A percentile compares a stretch with the other conserved stretches of the same genome.
phyloP scores from a whole-genome alignment of 2,113 vertebrate species.

The Notarius lentiginosus region DNA sequence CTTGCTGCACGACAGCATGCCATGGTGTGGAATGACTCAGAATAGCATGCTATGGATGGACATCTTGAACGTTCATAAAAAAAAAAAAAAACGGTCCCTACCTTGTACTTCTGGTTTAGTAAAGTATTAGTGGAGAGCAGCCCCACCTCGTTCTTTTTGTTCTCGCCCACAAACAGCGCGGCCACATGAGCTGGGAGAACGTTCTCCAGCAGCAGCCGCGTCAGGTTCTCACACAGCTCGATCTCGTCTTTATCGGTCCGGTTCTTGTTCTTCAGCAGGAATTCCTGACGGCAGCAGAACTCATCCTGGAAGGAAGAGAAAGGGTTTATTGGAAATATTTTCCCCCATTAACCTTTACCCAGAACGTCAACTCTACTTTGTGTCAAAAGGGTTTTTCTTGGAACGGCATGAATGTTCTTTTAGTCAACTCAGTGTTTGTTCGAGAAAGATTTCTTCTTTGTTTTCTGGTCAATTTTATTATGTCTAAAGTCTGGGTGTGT shows the following conservation, averaged over 20 bases:
- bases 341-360: not conserved
- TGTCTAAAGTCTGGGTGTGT: too few species aligned
- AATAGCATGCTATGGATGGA: conserved; percentile 23
- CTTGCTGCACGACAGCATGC: not conserved
- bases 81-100: conserved; percentile 53
- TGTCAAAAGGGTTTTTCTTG: not conserved
- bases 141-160: conserved; percentile 90
- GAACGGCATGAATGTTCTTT: not conserved
- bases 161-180: conserved; percentile 90
- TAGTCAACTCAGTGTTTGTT: not conserved
- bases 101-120: conserved; percentile 62
- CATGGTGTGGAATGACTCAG: conserved; percentile 14
- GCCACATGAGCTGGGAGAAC: conserved; percentile 95
- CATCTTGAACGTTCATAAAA: not conserved
- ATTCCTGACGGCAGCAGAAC: conserved; percentile 89
- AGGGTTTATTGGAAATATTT: not conserved
- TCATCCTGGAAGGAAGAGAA: conserved; percentile 78
- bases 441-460: not conserved
- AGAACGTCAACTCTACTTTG: not conserved
- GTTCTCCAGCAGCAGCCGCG: conserved; percentile 93
- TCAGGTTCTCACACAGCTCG: conserved; percentile 96
- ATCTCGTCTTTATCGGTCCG: conserved; percentile 93
- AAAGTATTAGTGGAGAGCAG: conserved; percentile 54
- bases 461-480: too few species aligned
- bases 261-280: conserved; percentile 94